Percentiles rank a stretch among this genome's conserved stretches.
phyloP scores from a whole-genome alignment of 2,888 invertebrate species.

The Emesis furor region DNA sequence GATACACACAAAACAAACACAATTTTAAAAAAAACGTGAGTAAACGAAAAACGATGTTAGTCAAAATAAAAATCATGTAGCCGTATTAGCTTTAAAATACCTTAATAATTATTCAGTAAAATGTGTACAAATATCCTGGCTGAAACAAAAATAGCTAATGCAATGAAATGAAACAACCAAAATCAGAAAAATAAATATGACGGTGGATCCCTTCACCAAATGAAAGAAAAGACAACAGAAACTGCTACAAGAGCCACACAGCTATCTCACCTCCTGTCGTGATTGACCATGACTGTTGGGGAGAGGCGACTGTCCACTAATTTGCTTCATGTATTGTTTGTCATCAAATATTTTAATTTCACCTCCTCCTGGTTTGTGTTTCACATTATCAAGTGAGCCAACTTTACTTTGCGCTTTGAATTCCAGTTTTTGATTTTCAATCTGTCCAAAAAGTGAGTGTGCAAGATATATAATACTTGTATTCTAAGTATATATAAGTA shows the following conservation, averaged over 20 bases:
- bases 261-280: slow-evolving; percentile 89
- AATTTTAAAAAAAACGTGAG: slow-evolving; percentile 11
- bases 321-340: slow-evolving; percentile 97
- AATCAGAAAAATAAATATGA: slow-evolving; percentile 74
- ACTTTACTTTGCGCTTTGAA: slow-evolving; percentile 98
- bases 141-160: slow-evolving; percentile 86
- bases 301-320: slow-evolving; percentile 87
- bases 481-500: slow-evolving; percentile 60
- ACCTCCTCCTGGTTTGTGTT: slow-evolving; percentile 98
- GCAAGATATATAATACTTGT: slow-evolving; percentile 81
- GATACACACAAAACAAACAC: neutral
- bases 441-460: slow-evolving; percentile 93
- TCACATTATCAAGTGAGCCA: slow-evolving; percentile 97
- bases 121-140: slow-evolving; percentile 90
- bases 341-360: slow-evolving; percentile 98
- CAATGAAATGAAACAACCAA: slow-evolving; percentile 58
- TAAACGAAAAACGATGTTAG: slow-evolving; percentile 58
- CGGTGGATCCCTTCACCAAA: slow-evolving; percentile 81
- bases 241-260: slow-evolving; percentile 47
- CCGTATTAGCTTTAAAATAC: slow-evolving; percentile 72
- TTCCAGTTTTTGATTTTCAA: slow-evolving; percentile 97
- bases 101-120: slow-evolving; percentile 85
- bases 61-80: slow-evolving; percentile 65
- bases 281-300: slow-evolving; percentile 86
- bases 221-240: slow-evolving; percentile 54